A percentile compares a stretch with the other conserved stretches of the same genome.
These are phyloP conservation scores for Melanotus villosus DNA, from an alignment of 2,888 invertebrate species.

Conservation along the genomic window DNA sequence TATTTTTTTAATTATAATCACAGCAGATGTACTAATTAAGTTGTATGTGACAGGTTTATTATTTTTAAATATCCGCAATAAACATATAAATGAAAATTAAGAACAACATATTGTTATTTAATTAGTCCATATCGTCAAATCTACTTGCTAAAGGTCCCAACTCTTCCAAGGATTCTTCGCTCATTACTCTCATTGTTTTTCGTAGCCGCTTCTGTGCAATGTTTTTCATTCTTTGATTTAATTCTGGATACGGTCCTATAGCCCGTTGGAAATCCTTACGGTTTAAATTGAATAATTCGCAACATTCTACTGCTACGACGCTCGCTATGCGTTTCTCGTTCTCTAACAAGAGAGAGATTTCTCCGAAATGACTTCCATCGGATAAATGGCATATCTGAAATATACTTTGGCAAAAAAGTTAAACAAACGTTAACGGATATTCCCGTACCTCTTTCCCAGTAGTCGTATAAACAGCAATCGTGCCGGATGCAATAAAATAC, in stretches of 20 bases:
- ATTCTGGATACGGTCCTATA: slow-evolving; percentile 63
- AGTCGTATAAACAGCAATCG: slow-evolving; percentile 73
- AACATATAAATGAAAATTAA: no score
- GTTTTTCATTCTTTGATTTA: slow-evolving; percentile 61
- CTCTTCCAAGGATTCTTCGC: slow-evolving; percentile 8
- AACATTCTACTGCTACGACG: slow-evolving; percentile 67
- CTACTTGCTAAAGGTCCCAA: no score
- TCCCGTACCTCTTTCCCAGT: slow-evolving; percentile 77
- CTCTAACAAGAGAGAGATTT: slow-evolving; percentile 67
- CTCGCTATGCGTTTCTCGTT: slow-evolving; percentile 64
- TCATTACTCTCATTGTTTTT: slow-evolving; percentile 29
- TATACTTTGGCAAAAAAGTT: background rate
- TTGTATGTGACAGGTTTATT: no score
- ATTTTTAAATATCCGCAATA: no score
- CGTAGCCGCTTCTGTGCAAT: slow-evolving; percentile 51
- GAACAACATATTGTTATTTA: no score
- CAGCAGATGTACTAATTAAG: no score
- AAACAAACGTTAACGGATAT: no score
- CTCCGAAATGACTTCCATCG: slow-evolving; percentile 69
- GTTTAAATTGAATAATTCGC: slow-evolving; percentile 65
- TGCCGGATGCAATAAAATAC: slow-evolving; percentile 76
- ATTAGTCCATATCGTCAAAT: no score
- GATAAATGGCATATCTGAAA: slow-evolving; percentile 68
- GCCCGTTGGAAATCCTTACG: slow-evolving; percentile 65
- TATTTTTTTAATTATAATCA: no score